A percentile compares a stretch with the other conserved stretches of the same genome.
Conservation (phyloP, 2,888 invertebrate genomes). For the Drosophila tanythrix region DNA sequence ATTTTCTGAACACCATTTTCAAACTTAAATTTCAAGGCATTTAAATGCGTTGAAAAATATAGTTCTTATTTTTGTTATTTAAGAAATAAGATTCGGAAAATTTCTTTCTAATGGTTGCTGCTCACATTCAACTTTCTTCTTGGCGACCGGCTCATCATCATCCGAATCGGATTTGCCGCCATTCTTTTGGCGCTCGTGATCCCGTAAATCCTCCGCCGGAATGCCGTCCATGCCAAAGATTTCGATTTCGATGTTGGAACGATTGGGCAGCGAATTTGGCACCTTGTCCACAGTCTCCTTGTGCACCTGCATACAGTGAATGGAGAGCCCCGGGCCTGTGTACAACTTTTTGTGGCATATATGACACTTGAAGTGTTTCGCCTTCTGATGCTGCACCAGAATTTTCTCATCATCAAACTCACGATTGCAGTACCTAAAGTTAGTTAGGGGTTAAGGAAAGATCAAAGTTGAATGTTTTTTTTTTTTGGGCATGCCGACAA, state of each 20-base stretch:
- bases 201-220: slow-evolving; percentile 96
- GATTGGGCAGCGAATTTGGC: slow-evolving; percentile 98
- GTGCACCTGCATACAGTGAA: slow-evolving; percentile 99
- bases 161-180: slow-evolving; percentile 92
- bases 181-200: slow-evolving; percentile 95
- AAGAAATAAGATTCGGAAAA: background rate
- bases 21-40: background rate
- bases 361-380: slow-evolving; percentile 99
- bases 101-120: background rate
- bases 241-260: slow-evolving; percentile 99
- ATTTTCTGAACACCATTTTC: background rate
- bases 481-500: slow-evolving; percentile 27
- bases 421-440: slow-evolving; percentile 97
- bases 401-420: slow-evolving; percentile 99
- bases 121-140: slow-evolving; percentile 86
- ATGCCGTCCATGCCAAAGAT: slow-evolving; percentile 99
- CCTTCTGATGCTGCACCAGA: slow-evolving; percentile 99
- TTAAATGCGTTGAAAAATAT: background rate
- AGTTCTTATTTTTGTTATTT: background rate
- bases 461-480: slow-evolving; percentile 24
- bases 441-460: slow-evolving; percentile 74
- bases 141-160: slow-evolving; percentile 92
- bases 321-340: slow-evolving; percentile 97
- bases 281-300: slow-evolving; percentile 99
- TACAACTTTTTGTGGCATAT: slow-evolving; percentile 99